Evolutionary conservation across 2,113 vertebrate species (phyloP).

Genomic region (Prinia subflava): DNA sequence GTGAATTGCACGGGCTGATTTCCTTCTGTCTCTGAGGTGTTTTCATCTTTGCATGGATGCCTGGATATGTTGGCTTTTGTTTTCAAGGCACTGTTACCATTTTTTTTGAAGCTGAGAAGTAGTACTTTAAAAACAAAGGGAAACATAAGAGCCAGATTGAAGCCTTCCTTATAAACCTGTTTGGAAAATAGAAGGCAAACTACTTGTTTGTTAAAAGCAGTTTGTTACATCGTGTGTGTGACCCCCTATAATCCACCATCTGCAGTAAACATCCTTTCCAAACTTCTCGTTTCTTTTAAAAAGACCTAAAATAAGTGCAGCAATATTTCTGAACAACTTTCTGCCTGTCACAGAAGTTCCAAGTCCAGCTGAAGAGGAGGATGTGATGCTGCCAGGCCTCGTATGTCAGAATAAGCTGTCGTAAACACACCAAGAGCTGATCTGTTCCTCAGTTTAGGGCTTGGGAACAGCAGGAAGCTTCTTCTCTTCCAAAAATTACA

Average conservation of each 20-base stretch:
- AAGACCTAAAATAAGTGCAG: neutral
- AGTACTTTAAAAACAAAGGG: neutral
- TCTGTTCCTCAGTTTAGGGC: neutral
- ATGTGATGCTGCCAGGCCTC: neutral
- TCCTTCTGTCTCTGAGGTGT: neutral
- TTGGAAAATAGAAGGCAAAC: constrained; percentile 1
- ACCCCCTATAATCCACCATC: neutral
- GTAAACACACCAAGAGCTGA: neutral
- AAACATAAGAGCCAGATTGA: neutral
- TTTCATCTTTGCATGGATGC: neutral
- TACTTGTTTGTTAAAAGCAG: neutral
- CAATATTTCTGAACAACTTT: neutral
- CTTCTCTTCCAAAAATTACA: neutral
- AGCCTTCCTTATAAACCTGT: neutral
- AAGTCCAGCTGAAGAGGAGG: neutral
- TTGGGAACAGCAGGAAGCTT: neutral
- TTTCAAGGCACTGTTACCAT: neutral
- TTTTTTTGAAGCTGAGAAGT: neutral
- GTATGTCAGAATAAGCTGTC: neutral
- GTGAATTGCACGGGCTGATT: neutral
- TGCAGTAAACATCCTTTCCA: constrained; percentile 18
- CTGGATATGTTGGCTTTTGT: neutral
- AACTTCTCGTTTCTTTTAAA: neutral
- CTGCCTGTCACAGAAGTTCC: neutral
- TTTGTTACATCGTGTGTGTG: neutral